Conservation (phyloP, 2,113 vertebrate species). For the Pygoscelis antarcticus region DNA sequence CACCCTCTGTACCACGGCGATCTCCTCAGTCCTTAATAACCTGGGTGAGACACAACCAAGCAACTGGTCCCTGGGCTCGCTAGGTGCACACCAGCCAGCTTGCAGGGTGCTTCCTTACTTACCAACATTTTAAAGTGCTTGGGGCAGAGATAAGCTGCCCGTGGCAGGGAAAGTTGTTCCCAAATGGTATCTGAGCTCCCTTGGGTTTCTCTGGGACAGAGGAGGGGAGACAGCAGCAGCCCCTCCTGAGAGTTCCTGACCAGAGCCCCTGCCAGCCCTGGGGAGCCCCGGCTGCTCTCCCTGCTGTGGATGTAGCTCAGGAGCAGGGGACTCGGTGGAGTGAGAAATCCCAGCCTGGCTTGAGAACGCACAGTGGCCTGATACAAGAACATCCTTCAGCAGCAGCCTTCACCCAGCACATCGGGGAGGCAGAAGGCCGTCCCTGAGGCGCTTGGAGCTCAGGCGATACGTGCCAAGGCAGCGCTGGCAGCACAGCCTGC, state of each 20-base stretch:
- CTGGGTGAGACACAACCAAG: not conserved
- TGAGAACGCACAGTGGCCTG: not conserved
- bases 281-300: not conserved
- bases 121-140: not conserved
- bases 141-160: not conserved
- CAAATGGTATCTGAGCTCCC: not conserved
- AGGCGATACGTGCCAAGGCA: not conserved
- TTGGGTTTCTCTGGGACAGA: not conserved
- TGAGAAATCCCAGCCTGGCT: not conserved
- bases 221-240: not conserved
- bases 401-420: not conserved
- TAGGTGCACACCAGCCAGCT: not conserved
- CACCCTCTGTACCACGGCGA: not conserved
- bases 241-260: not conserved
- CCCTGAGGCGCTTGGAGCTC: not conserved
- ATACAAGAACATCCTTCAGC: not conserved
- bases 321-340: not conserved
- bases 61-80: not conserved
- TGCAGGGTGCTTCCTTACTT: not conserved
- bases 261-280: not conserved
- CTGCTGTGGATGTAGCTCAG: accelerated
- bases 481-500: not conserved
- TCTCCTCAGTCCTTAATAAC: not conserved
- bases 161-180: not conserved
- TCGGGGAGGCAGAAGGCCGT: accelerated